Base-by-base conservation (phyloP, 2,113 vertebrate species). In the Xenopus tropicalis region DNA sequence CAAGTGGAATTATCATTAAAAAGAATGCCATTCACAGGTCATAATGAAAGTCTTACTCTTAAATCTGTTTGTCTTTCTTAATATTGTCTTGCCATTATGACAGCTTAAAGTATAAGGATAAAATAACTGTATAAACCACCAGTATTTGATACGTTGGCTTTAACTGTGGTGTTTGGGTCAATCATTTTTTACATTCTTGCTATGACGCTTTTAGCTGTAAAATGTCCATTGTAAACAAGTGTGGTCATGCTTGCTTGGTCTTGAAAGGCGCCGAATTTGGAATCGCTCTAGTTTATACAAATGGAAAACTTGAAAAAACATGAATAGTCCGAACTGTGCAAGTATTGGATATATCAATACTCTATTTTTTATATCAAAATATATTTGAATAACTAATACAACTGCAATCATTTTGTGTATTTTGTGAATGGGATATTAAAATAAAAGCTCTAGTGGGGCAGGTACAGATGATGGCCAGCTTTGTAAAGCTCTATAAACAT, bases 1-100 rank as follows among this genome's bases (percentile, higher is more conserved):
- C 82, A 83, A 86, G 61, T 57, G 11, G 78, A 83, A 85, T 86
- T 83, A 84, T 79, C 74, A 78, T 85, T 81, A 83, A 79, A 82
- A 86, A 81, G 61, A 83, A 79, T 79, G 75, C 67, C 83, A 64
- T 75, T 89, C 70, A 80, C 75, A 73, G 62, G n/a, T 44, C 20
- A 75, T 56, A 82, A 83, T 79, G 46, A 81, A 82, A 66, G 48
- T 74, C 59, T 78, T 80, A 77, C 78, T 79, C 52, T 76, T 77
- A 78, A 79, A 58, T 75, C 11, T 78, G 66, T 19, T 24, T 57
- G 65, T 78, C 37, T 78, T 78, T 81, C 48, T 29, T 78, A 81
- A 54, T 62, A 52, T 69, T 82, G 21, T 16, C 0, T 73, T 79
- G 24, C 72, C 74, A 79, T 64, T 79, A 79, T 66, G 20, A 72